Evolutionary conservation across 1,140 invertebrate genomes (phyloP), one percentile per base, ranked within the genome.

Genomic region (Apolygus lucorum): DNA sequence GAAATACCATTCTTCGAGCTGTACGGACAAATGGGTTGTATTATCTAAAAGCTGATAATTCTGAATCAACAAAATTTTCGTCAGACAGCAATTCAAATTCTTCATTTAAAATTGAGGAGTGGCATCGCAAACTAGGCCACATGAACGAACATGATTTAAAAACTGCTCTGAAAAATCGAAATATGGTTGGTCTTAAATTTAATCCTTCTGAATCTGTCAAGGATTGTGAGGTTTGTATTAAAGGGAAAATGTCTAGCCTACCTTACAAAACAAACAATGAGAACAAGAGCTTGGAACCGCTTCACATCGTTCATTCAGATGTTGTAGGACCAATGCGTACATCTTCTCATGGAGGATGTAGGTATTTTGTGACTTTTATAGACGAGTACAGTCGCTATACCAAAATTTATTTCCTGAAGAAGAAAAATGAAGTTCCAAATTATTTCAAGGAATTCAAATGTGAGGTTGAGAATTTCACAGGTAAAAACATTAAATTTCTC

Each of bases 401-500:
- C 17, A 4, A 42, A 4, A 17, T 42, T 17, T 42, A 42, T 42
- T 42, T 42, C 17, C 4, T 42, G 4, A 42, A 42, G 17, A 42
- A 42, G 34, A 42, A 42, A 42, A 42, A 42, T 42, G 34, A 42
- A 17, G 34, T 42, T 42, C 34, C 17, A 42, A 17, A 42, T 42
- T 8, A 62, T 26, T 72, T 72, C 34, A 59, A 34, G 22, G 25
- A 65, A 27, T 72, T 52, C 28, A 28, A 65, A 42, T 49, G 49
- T n/a, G 28, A 26, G 17, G 63, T 67, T 21, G 63, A 68, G 42
- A 69, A 68, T 34, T 21, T 52, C 14, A 54, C 34, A 8, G 67
- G 49, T 34, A 52, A 2, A 29, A 72, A 63, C 42, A 67, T 73
- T 14, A 72, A 73, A 70, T 69, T 49, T 75, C 22, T 42, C 34